Evolutionary conservation across 2,113 vertebrate genomes (phyloP).

Genomic region (Salminus brasiliensis): DNA sequence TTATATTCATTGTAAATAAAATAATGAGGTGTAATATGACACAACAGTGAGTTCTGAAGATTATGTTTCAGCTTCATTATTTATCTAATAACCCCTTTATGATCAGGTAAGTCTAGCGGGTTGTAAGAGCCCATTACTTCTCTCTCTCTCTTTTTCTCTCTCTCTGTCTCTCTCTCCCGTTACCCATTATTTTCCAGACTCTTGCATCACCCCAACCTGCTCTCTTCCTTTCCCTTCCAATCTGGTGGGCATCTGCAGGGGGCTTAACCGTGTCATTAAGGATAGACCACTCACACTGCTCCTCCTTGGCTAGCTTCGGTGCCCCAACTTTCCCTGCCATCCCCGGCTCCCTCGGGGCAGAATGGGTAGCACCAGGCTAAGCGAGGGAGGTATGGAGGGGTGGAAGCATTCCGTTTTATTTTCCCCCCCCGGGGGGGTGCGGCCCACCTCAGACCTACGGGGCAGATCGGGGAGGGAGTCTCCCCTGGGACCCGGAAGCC

Average conservation of each 20-base stretch:
- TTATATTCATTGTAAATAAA: constrained; percentile 2
- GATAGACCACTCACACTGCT: constrained; percentile 58
- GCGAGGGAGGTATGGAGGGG: constrained; percentile 50
- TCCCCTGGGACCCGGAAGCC: constrained; percentile 54
- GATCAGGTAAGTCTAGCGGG: background rate
- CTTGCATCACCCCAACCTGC: constrained; percentile 49
- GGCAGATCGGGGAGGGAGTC: constrained; percentile 50
- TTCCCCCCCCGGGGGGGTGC: constrained; percentile 43
- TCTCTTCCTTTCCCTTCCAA: constrained; percentile 58
- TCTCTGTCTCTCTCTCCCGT: constrained; percentile 9
- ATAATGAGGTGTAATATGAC: constrained; percentile 34
- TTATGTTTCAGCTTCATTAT: constrained; percentile 16
- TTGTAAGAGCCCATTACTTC: no score
- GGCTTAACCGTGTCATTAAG: constrained; percentile 75
- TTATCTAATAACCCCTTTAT: constrained; percentile 68
- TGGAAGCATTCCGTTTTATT: constrained; percentile 58
- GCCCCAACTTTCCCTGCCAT: constrained; percentile 62
- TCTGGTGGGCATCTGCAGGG: constrained; percentile 79
- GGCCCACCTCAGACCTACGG: constrained; percentile 54
- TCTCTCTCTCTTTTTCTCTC: background rate
- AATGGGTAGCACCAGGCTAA: constrained; percentile 37
- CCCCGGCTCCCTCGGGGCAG: constrained; percentile 45
- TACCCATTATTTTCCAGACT: constrained; percentile 50
- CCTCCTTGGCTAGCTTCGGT: constrained; percentile 46
- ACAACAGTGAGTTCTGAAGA: background rate